Base-by-base conservation (phyloP, 2,888 invertebrate species). In the Hecatera dysodea region DNA sequence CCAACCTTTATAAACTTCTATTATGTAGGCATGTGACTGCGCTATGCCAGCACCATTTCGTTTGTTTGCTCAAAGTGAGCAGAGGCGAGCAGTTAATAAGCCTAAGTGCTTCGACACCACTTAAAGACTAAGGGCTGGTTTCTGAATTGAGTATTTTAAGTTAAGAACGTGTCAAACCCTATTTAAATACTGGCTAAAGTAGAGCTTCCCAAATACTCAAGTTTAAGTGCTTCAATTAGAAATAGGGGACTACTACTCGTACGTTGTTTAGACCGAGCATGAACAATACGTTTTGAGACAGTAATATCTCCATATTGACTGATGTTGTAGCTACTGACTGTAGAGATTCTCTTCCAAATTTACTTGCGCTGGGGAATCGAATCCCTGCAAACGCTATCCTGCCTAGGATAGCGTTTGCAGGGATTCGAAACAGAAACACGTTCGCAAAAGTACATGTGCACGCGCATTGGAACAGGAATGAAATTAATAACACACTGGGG, bases 31-130 rank as follows among this genome's bases (percentile, higher is more conserved):
- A 44, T 50, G 17, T 42, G 19, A 12, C 12, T 39, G 9, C 36
- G 7, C 9, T 56, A 46, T 53, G 29, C 17, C 36, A 46, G 29
- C 46, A 22, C 22, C 7, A n/a, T 48, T 0, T 17, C 4, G 57
- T 67, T 62, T 29, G n/a, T 33, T 53, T 48, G 50, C 48, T 48
- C 39, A 59, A 62, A 68, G 42, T 67, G 22, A 67, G 50, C 42
- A 29, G 33, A 57, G 15, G 33, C 53, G 24, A 56, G 36, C 59
- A 36, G 53, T 46, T 56, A 62, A 60, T 70, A 64, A 70, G 63
- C 46, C 56, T 68, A 64, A 80, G 56, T 75, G 75, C 56, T 80
- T 42, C n/a, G 17, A 60, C 55, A 57, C 50, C 27, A 68, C 61
- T 55, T 60, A 55, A 63, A 27, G 5, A 66, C 44, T 67, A 17